These are phyloP conservation scores for Frankliniella fusca DNA, from an alignment of 2,888 invertebrate species.

Conservation along the genomic window DNA sequence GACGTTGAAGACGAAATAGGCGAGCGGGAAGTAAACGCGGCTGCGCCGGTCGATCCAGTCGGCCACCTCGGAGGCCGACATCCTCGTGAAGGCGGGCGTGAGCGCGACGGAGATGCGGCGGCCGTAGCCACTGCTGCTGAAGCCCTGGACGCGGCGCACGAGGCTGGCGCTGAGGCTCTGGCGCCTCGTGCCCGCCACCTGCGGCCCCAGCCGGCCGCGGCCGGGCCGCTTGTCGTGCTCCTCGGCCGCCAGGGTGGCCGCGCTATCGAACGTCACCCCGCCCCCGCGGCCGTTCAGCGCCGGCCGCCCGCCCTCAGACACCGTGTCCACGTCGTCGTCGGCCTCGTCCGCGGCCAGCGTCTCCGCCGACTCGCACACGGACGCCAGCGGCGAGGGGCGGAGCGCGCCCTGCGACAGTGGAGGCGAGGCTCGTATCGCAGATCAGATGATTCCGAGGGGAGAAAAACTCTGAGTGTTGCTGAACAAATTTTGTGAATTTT, in stretches of 20 bases:
- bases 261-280: constrained; percentile 2
- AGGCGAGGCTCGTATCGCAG: too few species aligned
- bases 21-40: constrained; percentile 68
- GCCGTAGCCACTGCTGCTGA: constrained; percentile 34
- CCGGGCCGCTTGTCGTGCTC: background rate
- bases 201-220: background rate
- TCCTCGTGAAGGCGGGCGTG: constrained; percentile 64
- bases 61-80: constrained; percentile 82
- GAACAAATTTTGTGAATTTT: too few species aligned
- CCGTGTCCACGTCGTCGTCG: background rate
- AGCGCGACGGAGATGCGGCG: constrained; percentile 40
- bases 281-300: background rate
- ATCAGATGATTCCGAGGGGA: too few species aligned
- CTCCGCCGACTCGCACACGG: constrained; percentile 37
- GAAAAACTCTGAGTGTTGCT: too few species aligned
- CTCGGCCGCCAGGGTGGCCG: constrained; percentile 4
- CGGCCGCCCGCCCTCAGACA: constrained; percentile 5
- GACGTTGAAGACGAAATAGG: constrained; percentile 74
- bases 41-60: constrained; percentile 81
- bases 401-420: background rate
- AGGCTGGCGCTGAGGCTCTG: constrained; percentile 17
- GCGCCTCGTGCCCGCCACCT: constrained; percentile 19
- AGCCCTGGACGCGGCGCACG: background rate
- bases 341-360: constrained; percentile 42
- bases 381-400: background rate